These are phyloP conservation scores for Beroe forskalii DNA, from an alignment of 37 sponge, comb jelly and placozoan genomes.

Conservation along the genomic window DNA sequence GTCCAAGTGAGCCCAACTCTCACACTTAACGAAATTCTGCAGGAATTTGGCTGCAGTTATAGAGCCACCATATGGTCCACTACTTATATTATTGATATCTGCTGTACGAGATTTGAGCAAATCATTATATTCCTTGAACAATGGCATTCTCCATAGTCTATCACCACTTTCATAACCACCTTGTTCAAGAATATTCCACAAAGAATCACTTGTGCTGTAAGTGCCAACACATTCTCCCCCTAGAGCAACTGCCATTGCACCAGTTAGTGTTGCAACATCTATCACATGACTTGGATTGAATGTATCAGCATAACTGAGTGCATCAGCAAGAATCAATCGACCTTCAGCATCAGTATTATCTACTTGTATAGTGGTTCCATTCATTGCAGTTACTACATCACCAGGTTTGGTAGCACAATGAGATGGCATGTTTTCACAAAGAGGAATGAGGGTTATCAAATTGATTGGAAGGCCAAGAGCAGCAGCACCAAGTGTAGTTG, in stretches of 20 bases:
- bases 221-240: slow-evolving; percentile 82
- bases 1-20: slow-evolving; percentile 85
- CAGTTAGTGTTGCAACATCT: slow-evolving; percentile 88
- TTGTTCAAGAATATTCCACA: slow-evolving; percentile 76
- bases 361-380: slow-evolving; percentile 89
- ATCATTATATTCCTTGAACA: slow-evolving; percentile 77
- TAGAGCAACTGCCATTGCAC: slow-evolving; percentile 69
- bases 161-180: slow-evolving; percentile 78
- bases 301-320: slow-evolving; percentile 81
- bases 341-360: slow-evolving; percentile 99
- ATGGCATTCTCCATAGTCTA: slow-evolving; percentile 91
- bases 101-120: slow-evolving; percentile 79
- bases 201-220: slow-evolving; percentile 70
- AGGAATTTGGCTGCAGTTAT: slow-evolving; percentile 91
- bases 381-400: slow-evolving; percentile 90
- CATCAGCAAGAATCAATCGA: slow-evolving; percentile 87
- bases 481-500: slow-evolving; percentile 72
- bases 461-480: slow-evolving; percentile 71
- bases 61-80: slow-evolving; percentile 74
- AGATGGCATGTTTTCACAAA: slow-evolving; percentile 97
- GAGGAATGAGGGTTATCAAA: slow-evolving; percentile 77
- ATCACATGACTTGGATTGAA: slow-evolving; percentile 79
- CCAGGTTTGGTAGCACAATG: slow-evolving; percentile 88
- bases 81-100: slow-evolving; percentile 83
- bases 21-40: slow-evolving; percentile 77